phyloP scores from a whole-genome alignment of 2,113 vertebrate genomes.

The Cyphomyrus plagiostoma region DNA sequence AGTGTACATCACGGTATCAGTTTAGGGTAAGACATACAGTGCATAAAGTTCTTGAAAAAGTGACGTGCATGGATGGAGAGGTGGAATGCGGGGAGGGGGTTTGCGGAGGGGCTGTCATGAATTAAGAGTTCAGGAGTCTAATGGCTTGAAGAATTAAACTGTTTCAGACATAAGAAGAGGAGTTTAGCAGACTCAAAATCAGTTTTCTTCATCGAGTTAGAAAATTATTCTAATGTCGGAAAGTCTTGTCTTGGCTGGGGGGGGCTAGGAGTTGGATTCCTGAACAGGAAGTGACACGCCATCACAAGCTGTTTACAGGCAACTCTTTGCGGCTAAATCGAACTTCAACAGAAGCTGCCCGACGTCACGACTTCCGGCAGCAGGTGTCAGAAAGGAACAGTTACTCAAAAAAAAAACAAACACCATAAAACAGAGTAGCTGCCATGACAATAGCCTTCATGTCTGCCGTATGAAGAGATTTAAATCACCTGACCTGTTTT shows the following conservation, averaged over 20 bases:
- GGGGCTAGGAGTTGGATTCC: neutral
- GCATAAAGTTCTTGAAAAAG: too few relatives aligned
- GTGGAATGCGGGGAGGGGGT: too few relatives aligned
- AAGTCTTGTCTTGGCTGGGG: neutral
- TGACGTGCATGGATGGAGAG: too few relatives aligned
- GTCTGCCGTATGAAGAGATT: neutral
- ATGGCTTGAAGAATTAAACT: too few relatives aligned
- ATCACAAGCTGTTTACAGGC: conserved; percentile 6
- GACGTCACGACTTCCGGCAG: conserved; percentile 9
- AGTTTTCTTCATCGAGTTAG: neutral
- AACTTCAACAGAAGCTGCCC: neutral
- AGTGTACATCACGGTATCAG: too few relatives aligned
- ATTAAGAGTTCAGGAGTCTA: too few relatives aligned
- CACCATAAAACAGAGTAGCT: neutral
- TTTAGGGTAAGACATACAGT: too few relatives aligned
- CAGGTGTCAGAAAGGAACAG: conserved; percentile 6
- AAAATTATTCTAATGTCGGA: neutral
- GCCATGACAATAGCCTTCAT: neutral
- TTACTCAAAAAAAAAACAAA: neutral
- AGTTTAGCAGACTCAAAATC: neutral
- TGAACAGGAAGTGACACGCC: conserved; percentile 1
- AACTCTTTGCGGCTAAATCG: neutral
- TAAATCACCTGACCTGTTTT: neutral
- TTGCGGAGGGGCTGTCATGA: too few relatives aligned
- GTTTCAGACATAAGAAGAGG: neutral